Percentiles rank a stretch among this genome's conserved stretches.
These are phyloP conservation scores for Sinohyriopsis cumingii DNA, from an alignment of 2,888 invertebrate species.

Conservation along the genomic window DNA sequence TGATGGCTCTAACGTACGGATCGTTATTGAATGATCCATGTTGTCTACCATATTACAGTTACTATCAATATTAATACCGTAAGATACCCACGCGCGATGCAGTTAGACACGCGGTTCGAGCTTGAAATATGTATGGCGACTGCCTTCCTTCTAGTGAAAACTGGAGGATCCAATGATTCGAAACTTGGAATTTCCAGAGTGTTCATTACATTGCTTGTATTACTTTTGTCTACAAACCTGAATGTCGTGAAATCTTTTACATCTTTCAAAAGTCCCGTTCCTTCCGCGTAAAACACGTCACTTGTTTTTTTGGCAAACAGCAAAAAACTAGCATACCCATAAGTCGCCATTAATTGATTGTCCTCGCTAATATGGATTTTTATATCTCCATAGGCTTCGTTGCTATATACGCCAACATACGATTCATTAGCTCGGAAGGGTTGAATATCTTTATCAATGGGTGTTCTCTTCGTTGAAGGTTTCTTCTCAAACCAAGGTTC, in stretches of 20 bases:
- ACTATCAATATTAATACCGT: no score
- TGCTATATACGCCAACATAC: conserved; percentile 38
- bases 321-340: conserved; percentile 24
- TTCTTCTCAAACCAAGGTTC: conserved; percentile 40
- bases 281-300: conserved; percentile 33
- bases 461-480: neutral
- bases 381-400: conserved; percentile 43
- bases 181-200: conserved; percentile 18
- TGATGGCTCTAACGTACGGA: no score
- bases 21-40: no score
- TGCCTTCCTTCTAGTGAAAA: conserved; percentile 3
- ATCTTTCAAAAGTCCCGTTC: conserved; percentile 19
- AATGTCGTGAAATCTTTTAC: conserved; percentile 14
- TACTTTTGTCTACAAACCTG: conserved; percentile 14
- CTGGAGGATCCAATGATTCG: conserved; percentile 22
- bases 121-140: no score
- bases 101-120: no score
- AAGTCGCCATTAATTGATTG: conserved; percentile 13
- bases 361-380: conserved; percentile 11
- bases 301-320: conserved; percentile 25
- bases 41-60: no score
- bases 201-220: neutral
- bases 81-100: no score
- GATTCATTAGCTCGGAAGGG: conserved; percentile 12
- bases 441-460: conserved; percentile 11